A percentile compares a stretch with the other conserved stretches of the same genome.
These are phyloP conservation scores for Craterocephalus amniculus DNA, from an alignment of 2,797 vertebrate species.

Conservation along the genomic window DNA sequence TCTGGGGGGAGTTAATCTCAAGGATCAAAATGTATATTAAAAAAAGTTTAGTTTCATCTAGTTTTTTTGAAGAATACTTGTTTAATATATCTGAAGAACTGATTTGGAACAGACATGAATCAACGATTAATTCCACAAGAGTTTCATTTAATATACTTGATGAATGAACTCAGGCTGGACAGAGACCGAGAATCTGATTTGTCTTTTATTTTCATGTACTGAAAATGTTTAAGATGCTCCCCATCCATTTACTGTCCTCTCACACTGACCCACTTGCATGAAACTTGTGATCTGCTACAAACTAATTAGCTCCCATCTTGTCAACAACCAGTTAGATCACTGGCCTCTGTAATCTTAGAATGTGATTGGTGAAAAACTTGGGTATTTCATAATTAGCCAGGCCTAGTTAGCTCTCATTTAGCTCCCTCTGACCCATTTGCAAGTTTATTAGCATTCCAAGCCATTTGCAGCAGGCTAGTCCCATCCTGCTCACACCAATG, in stretches of 20 bases:
- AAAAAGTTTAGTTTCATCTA: background rate
- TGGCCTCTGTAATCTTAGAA: constrained; percentile 37
- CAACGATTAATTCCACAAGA: constrained; percentile 40
- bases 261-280: constrained; percentile 52
- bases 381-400: constrained; percentile 54
- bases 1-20: constrained; percentile 31
- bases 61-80: constrained; percentile 24
- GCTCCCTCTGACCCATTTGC: constrained; percentile 63
- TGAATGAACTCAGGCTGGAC: background rate
- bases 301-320: constrained; percentile 49
- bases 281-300: constrained; percentile 17
- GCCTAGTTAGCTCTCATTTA: constrained; percentile 57
- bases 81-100: constrained; percentile 50
- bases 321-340: constrained; percentile 33
- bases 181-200: constrained; percentile 1
- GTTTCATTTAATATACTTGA: constrained; percentile 1
- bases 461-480: constrained; percentile 52
- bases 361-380: constrained; percentile 44
- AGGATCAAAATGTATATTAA: constrained; percentile 21
- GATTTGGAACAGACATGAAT: constrained; percentile 31
- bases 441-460: constrained; percentile 64
- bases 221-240: constrained; percentile 15
- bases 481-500: constrained; percentile 59
- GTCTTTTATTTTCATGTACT: background rate
- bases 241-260: constrained; percentile 22